Base-by-base conservation (phyloP, 2,888 invertebrate genomes). In the Scrobipalpa costella region DNA sequence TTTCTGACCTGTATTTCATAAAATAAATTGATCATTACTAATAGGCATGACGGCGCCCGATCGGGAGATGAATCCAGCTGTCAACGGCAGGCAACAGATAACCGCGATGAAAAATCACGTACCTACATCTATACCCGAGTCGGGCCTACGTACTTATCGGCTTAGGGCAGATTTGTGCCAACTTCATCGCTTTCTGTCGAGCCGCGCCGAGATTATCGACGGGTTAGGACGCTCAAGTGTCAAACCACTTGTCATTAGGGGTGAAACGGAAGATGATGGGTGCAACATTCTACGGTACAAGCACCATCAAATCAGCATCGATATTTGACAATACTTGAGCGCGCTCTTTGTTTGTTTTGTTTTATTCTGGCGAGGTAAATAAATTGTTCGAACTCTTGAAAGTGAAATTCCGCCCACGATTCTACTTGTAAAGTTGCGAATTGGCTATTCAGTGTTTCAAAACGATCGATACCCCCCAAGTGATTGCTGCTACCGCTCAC, bases 41-140 rank as follows among this genome's bases (percentile, higher is more conserved):
- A 60, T 7, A 27, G 44, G 7, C 8, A 47, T 59, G 59, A 59
- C 59, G 27, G 7, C 13, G n/a, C 17, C 11, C 47, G 60, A 60
- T 38, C 57, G 9, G 21, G 34, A 58, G 58, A 40, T 58, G 58
- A 58, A 58, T 60, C 47, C 21, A 0, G 15, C 36, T 71, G 70
- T 71, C 71, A 70, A 64, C 65, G 64, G 49, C 72, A 72, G 69
- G 63, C 67, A 64, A 66, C 62, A 64, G 68, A 66, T 68, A 69
- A 58, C 68, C 63, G 68, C 68, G 68, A 69, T 69, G 66, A 71
- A 71, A 72, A 71, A 69, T 67, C 65, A 64, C 66, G 63, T 55
- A 67, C 65, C 44, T 40, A 36, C 62, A 27, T 2, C 36, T 47
- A 49, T 52, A 64, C 61, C 61, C 47, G 60, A 52, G 49, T 61